A percentile compares a stretch with the other conserved stretches of the same genome.
phyloP scores from a whole-genome alignment of 2,113 vertebrate genomes.

The Paralichthys olivaceus region DNA sequence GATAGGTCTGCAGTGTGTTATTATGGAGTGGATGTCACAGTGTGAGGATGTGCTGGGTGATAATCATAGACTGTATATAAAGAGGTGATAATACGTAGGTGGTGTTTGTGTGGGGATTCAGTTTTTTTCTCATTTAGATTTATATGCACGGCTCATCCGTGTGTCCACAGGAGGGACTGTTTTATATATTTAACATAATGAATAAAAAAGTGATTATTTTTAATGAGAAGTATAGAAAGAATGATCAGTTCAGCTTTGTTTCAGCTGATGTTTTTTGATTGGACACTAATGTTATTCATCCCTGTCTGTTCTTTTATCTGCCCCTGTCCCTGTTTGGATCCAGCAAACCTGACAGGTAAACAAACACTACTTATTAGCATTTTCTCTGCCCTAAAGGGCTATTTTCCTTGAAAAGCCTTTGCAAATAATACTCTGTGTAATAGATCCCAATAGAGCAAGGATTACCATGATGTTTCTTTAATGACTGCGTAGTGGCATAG shows the following conservation, averaged over 20 bases:
- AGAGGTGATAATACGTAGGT: not conserved
- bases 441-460: slow-evolving; percentile 50
- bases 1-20: slow-evolving; percentile 13
- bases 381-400: slow-evolving; percentile 36
- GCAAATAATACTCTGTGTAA: slow-evolving; percentile 34
- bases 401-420: slow-evolving; percentile 41
- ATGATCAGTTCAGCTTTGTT: slow-evolving; percentile 41
- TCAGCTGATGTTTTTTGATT: slow-evolving; percentile 46
- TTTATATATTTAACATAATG: slow-evolving; percentile 20
- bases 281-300: slow-evolving; percentile 71
- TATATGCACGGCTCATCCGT: not conserved
- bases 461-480: slow-evolving; percentile 36
- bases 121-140: slow-evolving; percentile 21
- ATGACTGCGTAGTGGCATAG: slow-evolving; percentile 21
- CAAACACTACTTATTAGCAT: slow-evolving; percentile 60
- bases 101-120: not conserved
- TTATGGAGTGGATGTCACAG: slow-evolving; percentile 14
- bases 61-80: too few relatives aligned
- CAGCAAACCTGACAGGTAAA: slow-evolving; percentile 99
- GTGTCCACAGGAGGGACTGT: slow-evolving; percentile 8
- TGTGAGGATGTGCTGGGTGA: not conserved
- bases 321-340: slow-evolving; percentile 80
- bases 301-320: slow-evolving; percentile 69
- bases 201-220: slow-evolving; percentile 12
- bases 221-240: slow-evolving; percentile 5